Conservation (phyloP, 2,888 invertebrate species). For the Parnassius orleans region DNA sequence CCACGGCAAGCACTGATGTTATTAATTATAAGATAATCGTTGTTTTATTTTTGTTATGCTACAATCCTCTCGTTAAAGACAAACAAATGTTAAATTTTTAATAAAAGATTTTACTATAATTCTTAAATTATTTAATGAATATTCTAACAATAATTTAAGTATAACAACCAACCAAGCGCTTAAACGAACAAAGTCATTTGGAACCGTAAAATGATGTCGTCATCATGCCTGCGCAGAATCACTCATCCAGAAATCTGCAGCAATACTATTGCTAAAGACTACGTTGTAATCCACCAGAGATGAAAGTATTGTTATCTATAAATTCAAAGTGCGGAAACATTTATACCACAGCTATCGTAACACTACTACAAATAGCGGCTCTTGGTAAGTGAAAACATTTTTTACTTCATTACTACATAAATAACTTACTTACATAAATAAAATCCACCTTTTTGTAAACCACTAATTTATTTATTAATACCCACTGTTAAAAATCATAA, state of each 20-base stretch:
- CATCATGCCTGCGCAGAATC: conserved; percentile 56
- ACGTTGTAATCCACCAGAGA: conserved; percentile 68
- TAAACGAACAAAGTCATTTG: conserved; percentile 67
- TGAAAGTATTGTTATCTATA: conserved; percentile 76
- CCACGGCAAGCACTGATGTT: conserved; percentile 75
- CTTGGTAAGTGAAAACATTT: conserved; percentile 41
- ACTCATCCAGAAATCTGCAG: conserved; percentile 76
- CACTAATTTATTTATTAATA: not conserved
- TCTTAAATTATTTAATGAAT: conserved; percentile 2
- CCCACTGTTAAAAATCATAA: not conserved
- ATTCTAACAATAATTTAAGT: not conserved
- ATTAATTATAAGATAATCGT: conserved; percentile 46
- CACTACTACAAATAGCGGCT: conserved; percentile 50
- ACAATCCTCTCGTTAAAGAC: conserved; percentile 64
- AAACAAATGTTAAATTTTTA: conserved; percentile 40
- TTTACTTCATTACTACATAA: not conserved
- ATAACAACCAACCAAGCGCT: conserved; percentile 25
- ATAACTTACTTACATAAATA: not conserved
- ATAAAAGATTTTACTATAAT: conserved; percentile 10
- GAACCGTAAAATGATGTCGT: conserved; percentile 67
- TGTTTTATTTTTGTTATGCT: conserved; percentile 49
- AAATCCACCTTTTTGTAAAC: not conserved
- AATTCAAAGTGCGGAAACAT: conserved; percentile 65
- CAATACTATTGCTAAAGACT: conserved; percentile 73
- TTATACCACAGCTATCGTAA: conserved; percentile 62